phyloP scores from a whole-genome alignment of 2,113 vertebrate genomes.

The Litocranius walleri region DNA sequence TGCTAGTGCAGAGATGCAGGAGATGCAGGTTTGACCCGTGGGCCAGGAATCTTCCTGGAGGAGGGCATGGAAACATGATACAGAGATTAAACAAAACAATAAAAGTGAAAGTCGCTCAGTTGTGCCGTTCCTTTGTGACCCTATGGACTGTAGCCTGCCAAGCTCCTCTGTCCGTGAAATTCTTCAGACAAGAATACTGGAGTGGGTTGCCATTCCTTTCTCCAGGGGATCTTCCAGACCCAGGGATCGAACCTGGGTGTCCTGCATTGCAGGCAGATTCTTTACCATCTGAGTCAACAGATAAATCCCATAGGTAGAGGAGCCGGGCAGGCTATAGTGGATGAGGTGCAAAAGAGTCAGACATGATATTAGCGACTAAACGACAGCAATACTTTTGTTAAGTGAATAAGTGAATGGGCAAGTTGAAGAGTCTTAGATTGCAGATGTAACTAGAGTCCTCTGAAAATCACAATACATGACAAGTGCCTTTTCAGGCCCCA shows the following conservation, averaged over 20 bases:
- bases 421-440: no score
- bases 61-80: not conserved
- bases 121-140: accelerated
- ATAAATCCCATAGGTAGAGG: not conserved
- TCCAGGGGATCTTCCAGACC: not conserved
- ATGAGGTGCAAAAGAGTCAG: not conserved
- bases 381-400: not conserved
- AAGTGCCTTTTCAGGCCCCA: not conserved
- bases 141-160: not conserved
- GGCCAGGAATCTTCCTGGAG: not conserved
- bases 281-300: not conserved
- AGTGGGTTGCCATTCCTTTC: not conserved
- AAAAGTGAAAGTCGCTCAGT: not conserved
- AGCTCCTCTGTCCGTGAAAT: not conserved
- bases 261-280: not conserved
- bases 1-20: not conserved
- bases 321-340: not conserved
- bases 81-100: not conserved
- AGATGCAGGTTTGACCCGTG: not conserved
- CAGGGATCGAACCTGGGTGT: not conserved
- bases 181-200: not conserved
- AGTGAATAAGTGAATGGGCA: not conserved
- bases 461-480: not conserved
- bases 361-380: not conserved
- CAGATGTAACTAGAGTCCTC: not conserved